These are phyloP conservation scores for Calliopsis andreniformis DNA, from an alignment of 1,140 invertebrate genomes.

Conservation along the genomic window DNA sequence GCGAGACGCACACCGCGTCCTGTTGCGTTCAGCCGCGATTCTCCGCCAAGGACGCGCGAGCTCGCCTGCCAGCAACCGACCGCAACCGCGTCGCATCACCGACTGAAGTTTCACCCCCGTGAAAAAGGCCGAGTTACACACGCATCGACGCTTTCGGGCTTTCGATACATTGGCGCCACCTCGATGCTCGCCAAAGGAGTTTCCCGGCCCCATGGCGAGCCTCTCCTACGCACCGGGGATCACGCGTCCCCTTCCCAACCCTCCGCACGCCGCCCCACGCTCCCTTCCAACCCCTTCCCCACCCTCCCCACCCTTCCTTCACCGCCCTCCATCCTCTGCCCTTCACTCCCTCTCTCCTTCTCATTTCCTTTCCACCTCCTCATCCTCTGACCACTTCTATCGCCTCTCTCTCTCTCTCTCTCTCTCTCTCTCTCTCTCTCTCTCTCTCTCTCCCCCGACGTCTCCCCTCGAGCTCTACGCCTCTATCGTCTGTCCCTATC, in stretches of 20 bases:
- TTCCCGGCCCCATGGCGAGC: slow-evolving; percentile 9
- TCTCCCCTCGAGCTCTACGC: too few species aligned
- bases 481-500: too few species aligned
- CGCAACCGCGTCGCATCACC: slow-evolving; percentile 72
- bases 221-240: slow-evolving; percentile 34
- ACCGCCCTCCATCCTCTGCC: neutral
- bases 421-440: neutral
- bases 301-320: slow-evolving; percentile 3
- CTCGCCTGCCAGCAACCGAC: slow-evolving; percentile 59
- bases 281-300: neutral
- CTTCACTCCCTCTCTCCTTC: neutral
- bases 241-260: neutral
- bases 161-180: slow-evolving; percentile 76
- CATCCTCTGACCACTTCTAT: neutral
- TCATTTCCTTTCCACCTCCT: too few species aligned
- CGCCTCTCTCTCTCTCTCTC: neutral
- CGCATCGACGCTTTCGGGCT: slow-evolving; percentile 58
- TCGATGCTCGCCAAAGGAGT: slow-evolving; percentile 59
- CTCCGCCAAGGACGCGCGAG: slow-evolving; percentile 7
- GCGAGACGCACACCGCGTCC: slow-evolving; percentile 31
- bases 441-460: too few species aligned
- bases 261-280: neutral
- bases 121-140: slow-evolving; percentile 17
- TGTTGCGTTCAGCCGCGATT: slow-evolving; percentile 49
- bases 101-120: slow-evolving; percentile 63